Base-by-base conservation (phyloP, 1,140 invertebrate species). In the Dreissena polymorpha region DNA sequence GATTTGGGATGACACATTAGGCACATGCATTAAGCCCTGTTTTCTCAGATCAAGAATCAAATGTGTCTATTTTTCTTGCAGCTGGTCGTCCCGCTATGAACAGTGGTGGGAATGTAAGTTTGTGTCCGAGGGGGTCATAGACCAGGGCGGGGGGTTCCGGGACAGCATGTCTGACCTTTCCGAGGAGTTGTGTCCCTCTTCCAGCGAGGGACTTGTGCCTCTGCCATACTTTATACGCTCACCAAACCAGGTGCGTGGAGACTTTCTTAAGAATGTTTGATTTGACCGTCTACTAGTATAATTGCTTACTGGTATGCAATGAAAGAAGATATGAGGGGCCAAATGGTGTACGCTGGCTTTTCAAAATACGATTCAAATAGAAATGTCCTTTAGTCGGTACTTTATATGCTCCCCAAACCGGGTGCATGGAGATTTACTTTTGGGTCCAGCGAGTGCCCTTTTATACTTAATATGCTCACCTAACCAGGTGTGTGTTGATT, bases 31-130 rank as follows among this genome's bases (percentile, higher is more conserved):
- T 39, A 5, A 39, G 39, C 39, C 39, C 39, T 5, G 39, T 39
- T 39, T 39, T 87, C 91, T 13, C 39, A 39, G 8, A 39, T 5
- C 39, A 39, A 39, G 39, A 39, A 2, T 51, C 68, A 49, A 29
- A 72, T 73, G 39, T 21, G 70, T 10, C 53, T n/a, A 39, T 21
- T 53, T 70, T 64, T 60, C 51, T 70, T 79, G 13, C 67, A 92
- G 91, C 73, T 93, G 92, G 92, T 87, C 91, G 14, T 78, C 85
- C 23, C 86, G 88, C 23, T 88, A 90, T 82, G 90, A 92, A 29
- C 93, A 93, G 83, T 93, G 93, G 93, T 93, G 93, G 93, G 92
- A 93, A 73, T 93, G 93, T 87, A 93, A 92, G 82, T 93, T 93
- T 84, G 64, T 93, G 64, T 92, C 88, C 10, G 93, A 93, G 85